Evolutionary conservation across 2,113 vertebrate genomes (phyloP).

Genomic region (Dermatemys mawii): DNA sequence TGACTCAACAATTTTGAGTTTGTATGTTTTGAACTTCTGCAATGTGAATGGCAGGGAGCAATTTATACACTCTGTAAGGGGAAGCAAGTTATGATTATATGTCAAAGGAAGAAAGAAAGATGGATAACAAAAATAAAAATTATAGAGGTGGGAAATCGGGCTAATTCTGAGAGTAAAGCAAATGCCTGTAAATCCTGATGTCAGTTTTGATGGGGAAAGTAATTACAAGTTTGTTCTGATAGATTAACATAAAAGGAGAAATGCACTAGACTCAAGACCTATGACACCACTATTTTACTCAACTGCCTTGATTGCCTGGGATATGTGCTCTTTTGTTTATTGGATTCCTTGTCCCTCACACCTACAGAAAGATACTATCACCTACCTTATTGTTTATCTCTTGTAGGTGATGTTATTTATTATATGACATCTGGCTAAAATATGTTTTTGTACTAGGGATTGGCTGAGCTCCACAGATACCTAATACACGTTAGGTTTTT

Average conservation of each 20-base stretch:
- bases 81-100: not conserved
- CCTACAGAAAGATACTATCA: not conserved
- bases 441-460: not conserved
- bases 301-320: not conserved
- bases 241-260: constrained; percentile 8
- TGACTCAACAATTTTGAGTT: not conserved
- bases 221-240: not conserved
- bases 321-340: not conserved
- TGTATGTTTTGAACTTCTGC: not conserved
- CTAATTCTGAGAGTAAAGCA: not conserved
- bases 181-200: not conserved
- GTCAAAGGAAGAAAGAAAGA: not conserved
- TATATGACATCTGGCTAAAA: not conserved
- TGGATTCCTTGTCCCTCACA: not conserved
- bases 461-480: not conserved
- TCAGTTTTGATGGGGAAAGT: not conserved
- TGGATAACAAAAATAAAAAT: not conserved
- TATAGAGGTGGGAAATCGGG: not conserved
- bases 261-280: not conserved
- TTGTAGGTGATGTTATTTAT: not conserved
- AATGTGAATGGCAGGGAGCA: not conserved
- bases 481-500: not conserved
- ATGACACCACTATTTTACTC: not conserved
- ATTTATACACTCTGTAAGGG: not conserved
- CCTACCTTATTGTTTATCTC: not conserved